These are phyloP conservation scores for Drosophila suboccidentalis DNA, from an alignment of 2,888 invertebrate genomes.

Conservation along the genomic window DNA sequence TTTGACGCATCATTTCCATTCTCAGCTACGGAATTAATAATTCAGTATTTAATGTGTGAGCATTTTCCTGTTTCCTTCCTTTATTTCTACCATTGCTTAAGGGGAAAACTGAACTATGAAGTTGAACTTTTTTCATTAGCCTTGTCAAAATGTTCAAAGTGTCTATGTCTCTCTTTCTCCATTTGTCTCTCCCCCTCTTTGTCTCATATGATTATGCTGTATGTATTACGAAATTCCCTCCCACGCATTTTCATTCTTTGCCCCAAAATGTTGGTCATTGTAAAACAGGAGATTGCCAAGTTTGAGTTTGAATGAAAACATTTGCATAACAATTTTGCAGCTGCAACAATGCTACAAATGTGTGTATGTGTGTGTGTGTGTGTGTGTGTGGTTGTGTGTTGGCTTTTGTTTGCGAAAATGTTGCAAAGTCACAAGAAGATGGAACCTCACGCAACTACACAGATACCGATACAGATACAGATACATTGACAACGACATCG, in stretches of 20 bases:
- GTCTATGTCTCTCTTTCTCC: neutral
- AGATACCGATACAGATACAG: slow-evolving; percentile 29
- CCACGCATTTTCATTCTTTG: neutral
- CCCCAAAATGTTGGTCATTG: slow-evolving; percentile 5
- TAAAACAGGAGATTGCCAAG: slow-evolving; percentile 13
- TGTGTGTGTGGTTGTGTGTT: slow-evolving; percentile 18
- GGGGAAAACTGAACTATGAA: slow-evolving; percentile 1
- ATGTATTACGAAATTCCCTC: slow-evolving; percentile 32
- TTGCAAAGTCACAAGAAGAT: slow-evolving; percentile 49
- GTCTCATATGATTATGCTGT: slow-evolving; percentile 12
- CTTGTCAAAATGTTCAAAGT: slow-evolving; percentile 30
- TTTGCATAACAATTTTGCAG: slow-evolving; percentile 76
- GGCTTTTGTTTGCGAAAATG: slow-evolving; percentile 48
- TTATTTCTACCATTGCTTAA: neutral
- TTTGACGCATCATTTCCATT: slow-evolving; percentile 70
- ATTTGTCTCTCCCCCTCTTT: neutral
- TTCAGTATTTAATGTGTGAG: slow-evolving; percentile 60
- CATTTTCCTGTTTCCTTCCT: slow-evolving; percentile 9
- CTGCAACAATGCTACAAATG: slow-evolving; percentile 35
- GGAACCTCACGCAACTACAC: slow-evolving; percentile 21
- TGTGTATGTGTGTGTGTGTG: slow-evolving; percentile 3
- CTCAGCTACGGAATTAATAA: slow-evolving; percentile 61
- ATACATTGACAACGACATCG: slow-evolving; percentile 22
- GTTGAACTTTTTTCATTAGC: slow-evolving; percentile 40
- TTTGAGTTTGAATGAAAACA: slow-evolving; percentile 66